A percentile compares a stretch with the other conserved stretches of the same genome.
These are phyloP conservation scores for Martes flavigula DNA, from an alignment of 2,797 vertebrate species.

Conservation along the genomic window DNA sequence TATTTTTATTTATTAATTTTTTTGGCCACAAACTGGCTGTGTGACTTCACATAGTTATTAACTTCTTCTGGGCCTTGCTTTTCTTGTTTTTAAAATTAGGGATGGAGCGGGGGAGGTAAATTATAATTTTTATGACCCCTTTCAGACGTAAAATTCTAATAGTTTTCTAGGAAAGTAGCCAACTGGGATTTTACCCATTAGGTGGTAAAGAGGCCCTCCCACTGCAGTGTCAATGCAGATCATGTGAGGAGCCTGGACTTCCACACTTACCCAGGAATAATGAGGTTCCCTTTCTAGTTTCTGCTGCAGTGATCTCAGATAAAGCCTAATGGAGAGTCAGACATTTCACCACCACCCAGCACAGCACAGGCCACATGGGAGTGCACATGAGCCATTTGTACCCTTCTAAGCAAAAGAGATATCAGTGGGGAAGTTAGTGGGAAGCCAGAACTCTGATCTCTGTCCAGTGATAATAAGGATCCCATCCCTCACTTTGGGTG, in stretches of 20 bases:
- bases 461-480: neutral
- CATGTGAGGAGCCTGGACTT: neutral
- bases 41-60: neutral
- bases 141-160: neutral
- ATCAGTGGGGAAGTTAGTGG: neutral
- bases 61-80: neutral
- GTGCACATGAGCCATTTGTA: neutral
- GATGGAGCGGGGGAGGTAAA: neutral
- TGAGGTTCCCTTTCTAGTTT: neutral
- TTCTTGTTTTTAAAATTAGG: neutral
- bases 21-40: neutral
- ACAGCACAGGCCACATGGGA: neutral
- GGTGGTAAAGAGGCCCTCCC: too few species aligned
- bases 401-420: neutral
- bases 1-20: neutral
- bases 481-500: too few species aligned
- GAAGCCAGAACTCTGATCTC: neutral
- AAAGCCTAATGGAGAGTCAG: neutral
- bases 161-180: neutral
- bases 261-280: neutral
- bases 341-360: neutral
- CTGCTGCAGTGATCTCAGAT: neutral
- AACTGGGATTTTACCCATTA: neutral
- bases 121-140: neutral
- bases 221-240: neutral